Conservation (phyloP, 2,797 vertebrate genomes). For the Selene dorsalis region DNA sequence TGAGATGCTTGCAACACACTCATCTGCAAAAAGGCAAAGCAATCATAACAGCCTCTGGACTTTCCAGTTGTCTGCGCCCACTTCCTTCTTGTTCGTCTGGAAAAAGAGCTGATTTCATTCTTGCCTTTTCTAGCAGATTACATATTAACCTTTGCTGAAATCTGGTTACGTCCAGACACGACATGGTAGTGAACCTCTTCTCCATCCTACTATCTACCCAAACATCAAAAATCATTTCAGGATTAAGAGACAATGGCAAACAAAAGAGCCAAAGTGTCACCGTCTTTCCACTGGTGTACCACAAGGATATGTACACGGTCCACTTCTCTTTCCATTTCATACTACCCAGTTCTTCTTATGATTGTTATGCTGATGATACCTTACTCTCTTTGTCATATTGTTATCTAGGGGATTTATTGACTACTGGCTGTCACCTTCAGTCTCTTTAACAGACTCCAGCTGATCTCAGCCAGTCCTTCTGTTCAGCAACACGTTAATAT, state of each 20-base stretch:
- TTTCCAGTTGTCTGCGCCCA: neutral
- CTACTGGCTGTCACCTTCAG: neutral
- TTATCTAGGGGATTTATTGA: neutral
- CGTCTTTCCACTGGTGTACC: neutral
- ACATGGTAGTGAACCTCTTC: neutral
- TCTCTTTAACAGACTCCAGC: neutral
- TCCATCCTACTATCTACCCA: neutral
- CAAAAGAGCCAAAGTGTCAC: neutral
- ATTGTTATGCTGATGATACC: neutral
- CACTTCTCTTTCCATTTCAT: neutral
- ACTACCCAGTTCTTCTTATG: neutral
- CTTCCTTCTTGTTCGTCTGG: neutral
- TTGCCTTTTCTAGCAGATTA: neutral
- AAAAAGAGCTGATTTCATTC: neutral
- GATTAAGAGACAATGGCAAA: neutral
- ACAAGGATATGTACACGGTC: neutral
- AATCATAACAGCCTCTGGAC: neutral
- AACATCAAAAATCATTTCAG: neutral
- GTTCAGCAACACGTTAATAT: neutral
- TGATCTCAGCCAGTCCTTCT: neutral
- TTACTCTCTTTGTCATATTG: neutral
- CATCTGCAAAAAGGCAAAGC: conserved; percentile 7
- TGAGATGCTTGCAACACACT: conserved; percentile 20
- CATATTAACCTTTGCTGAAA: neutral
- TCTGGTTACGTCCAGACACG: neutral